Base-by-base conservation (phyloP, 2,797 vertebrate species). In the Anniella stebbinsi region DNA sequence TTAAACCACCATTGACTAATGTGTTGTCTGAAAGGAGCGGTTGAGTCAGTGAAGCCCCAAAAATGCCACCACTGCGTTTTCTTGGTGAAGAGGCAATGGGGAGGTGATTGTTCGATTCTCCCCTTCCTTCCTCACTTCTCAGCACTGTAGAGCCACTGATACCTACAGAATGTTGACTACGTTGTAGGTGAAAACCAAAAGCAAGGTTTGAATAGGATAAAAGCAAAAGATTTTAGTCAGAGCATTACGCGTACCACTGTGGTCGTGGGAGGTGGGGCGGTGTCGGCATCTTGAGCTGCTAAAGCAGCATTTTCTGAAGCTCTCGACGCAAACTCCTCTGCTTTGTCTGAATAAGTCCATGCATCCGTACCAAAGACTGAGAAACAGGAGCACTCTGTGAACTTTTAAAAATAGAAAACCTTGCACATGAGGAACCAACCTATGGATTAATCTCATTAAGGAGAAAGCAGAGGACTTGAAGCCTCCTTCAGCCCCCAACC, bases 361-460 rank as follows among this genome's bases (percentile, higher is more conserved):
- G 69, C 45, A 67, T 82, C 48, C 63, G 51, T 67, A 82, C 72
- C 72, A 76, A 91, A 45, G 54, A 78, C n/a, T 0, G 0, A 3
- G 36, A 54, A 9, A 67, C 54, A 67, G 0, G 21, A 7, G 80
- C 12, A 0, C 60, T 13, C n/a, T 48, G 38, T 11, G 4, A 89
- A 36, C 38, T 25, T 82, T 87, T 91, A 92, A 92, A n/a, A 88
- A 89, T 18, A 86, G 38, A 86, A 92, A 91, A 85, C 6, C 80
- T 8, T 21, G 2, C 6, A 89, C 87, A 88, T 57, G 48, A 87
- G 76, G 93, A 91, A 66, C 1, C 93, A 93, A 80, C 36, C 81
- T 80, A 89, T n/a, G 38, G 25, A 95, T 94, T 92, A 87, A 80
- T 93, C 80, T 92, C 88, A 83, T 89, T 83, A 94, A 94, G 57